phyloP scores from a whole-genome alignment of 2,113 vertebrate genomes.

The Sprattus sprattus region DNA sequence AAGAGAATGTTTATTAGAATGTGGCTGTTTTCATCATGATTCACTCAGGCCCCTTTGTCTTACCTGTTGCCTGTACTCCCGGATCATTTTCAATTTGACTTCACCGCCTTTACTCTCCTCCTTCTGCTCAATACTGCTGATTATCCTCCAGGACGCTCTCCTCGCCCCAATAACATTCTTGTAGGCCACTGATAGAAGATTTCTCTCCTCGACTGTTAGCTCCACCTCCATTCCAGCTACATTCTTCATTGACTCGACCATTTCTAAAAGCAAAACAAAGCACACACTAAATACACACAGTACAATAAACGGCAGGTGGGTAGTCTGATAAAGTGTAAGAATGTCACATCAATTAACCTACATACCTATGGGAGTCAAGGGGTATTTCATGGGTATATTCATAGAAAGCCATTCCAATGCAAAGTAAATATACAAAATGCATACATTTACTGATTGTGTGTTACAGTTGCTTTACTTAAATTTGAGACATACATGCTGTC shows the following conservation, averaged over 20 bases:
- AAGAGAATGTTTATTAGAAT: neutral
- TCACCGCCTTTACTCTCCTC: slow-evolving; percentile 94
- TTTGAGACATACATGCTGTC: neutral
- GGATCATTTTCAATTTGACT: slow-evolving; percentile 97
- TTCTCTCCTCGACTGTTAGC: slow-evolving; percentile 96
- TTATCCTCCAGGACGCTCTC: slow-evolving; percentile 99
- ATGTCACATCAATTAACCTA: neutral
- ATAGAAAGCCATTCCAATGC: neutral
- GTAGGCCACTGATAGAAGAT: slow-evolving; percentile 96
- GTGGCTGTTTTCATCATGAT: too few species aligned
- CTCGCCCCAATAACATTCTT: slow-evolving; percentile 98
- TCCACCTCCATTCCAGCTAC: slow-evolving; percentile 95
- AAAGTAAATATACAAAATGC: neutral
- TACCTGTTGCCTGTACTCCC: slow-evolving; percentile 97
- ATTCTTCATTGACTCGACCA: slow-evolving; percentile 98
- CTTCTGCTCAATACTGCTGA: slow-evolving; percentile 98
- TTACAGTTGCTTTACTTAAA: neutral
- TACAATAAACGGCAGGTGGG: neutral
- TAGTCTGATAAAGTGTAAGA: neutral
- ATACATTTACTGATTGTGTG: neutral
- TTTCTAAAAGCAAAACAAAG: slow-evolving; percentile 74
- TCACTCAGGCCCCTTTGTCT: slow-evolving; percentile 28
- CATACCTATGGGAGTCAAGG: neutral
- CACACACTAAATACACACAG: neutral
- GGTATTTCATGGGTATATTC: neutral